Evolutionary conservation across 2,113 vertebrate species (phyloP).

Genomic region (Dolichallabes microphthalmus): DNA sequence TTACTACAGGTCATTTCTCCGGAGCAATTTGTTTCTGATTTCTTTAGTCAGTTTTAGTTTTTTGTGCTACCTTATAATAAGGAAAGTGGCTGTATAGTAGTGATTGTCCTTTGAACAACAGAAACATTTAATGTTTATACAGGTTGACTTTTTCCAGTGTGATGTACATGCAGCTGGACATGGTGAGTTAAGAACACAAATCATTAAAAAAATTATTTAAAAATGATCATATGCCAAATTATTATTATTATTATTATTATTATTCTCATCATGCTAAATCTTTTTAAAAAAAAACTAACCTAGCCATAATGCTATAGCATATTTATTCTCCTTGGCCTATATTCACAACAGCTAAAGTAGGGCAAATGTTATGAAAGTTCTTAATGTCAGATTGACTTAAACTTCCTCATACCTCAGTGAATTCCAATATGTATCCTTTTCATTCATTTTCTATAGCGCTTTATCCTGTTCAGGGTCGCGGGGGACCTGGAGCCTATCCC

Average conservation of each 20-base stretch:
- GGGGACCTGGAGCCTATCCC: too few species aligned
- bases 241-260: neutral
- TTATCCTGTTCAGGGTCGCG: too few species aligned
- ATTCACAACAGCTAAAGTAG: neutral
- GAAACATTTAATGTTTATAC: neutral
- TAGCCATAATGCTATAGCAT: neutral
- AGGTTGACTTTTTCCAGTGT: neutral
- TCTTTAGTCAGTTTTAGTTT: neutral
- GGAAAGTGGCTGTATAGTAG: neutral
- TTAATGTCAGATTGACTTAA: too few species aligned
- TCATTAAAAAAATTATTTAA: neutral
- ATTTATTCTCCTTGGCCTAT: neutral
- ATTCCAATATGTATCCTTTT: too few species aligned
- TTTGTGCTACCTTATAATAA: neutral
- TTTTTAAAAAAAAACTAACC: neutral
- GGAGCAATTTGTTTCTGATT: neutral
- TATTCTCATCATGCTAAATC: neutral
- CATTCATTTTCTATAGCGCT: too few species aligned
- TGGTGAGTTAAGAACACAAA: neutral
- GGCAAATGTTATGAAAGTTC: too few species aligned
- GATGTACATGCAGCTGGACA: neutral
- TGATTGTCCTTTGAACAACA: neutral
- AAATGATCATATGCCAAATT: neutral
- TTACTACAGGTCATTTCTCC: neutral
- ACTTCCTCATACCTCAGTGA: too few species aligned